Conservation (phyloP, 1,140 invertebrate species). For the Ctenoplectra terminalis region DNA sequence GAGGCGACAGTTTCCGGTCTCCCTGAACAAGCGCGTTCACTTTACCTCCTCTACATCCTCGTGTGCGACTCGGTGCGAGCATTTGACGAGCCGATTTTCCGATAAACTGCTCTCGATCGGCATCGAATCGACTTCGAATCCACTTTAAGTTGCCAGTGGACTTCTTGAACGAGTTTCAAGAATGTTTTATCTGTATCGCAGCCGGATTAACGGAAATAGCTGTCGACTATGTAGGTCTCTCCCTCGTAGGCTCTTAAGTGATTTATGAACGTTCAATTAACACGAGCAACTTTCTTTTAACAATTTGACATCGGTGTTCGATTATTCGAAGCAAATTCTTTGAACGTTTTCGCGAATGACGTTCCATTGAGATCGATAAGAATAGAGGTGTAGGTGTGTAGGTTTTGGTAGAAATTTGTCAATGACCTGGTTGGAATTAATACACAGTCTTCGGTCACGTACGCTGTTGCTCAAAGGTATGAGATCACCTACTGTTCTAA, state of each 20-base stretch:
- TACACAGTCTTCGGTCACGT: background rate
- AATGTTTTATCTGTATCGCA: background rate
- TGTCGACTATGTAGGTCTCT: constrained; percentile 5
- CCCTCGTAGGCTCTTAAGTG: background rate
- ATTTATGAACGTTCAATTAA: background rate
- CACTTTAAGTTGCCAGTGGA: no score
- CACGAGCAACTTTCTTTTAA: background rate
- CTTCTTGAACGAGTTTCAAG: constrained; percentile 22
- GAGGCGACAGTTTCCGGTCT: constrained; percentile 65
- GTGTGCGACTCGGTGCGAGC: background rate
- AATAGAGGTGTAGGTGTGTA: background rate
- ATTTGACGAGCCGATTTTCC: constrained; percentile 34
- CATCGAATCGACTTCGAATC: background rate
- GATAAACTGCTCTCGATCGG: background rate
- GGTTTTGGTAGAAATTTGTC: background rate
- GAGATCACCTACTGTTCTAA: constrained; percentile 7
- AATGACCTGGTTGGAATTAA: constrained; percentile 2
- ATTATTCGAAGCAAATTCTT: background rate
- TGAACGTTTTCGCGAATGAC: background rate
- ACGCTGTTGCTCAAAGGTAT: constrained; percentile 17
- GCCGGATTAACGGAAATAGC: constrained; percentile 1
- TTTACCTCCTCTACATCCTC: background rate
- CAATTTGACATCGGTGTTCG: background rate
- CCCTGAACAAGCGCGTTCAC: constrained; percentile 46
- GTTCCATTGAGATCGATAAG: background rate